These are phyloP conservation scores for Phocoena sinus DNA, from an alignment of 2,113 vertebrate genomes.

Conservation along the genomic window DNA sequence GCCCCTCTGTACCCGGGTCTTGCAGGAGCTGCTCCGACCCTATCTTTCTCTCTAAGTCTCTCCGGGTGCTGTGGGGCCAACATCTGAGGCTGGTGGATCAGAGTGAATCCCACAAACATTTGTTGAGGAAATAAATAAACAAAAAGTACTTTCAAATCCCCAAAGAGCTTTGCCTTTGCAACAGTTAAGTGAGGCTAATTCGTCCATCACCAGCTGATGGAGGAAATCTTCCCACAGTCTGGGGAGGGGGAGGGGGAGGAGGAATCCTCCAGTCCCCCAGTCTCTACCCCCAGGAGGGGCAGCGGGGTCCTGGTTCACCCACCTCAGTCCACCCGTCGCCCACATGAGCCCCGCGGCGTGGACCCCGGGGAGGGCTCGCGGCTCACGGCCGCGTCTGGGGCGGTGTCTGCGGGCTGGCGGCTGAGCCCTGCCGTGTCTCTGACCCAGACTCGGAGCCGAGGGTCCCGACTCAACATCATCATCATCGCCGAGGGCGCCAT, in stretches of 20 bases:
- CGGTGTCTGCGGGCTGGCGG: rapidly evolving
- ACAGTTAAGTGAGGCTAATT: neutral
- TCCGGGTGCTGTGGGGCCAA: neutral
- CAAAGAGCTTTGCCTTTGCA: neutral
- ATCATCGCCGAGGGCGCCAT: conserved; percentile 95
- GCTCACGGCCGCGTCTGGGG: rapidly evolving
- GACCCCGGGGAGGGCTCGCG: neutral
- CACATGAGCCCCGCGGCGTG: rapidly evolving
- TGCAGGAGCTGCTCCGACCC: neutral
- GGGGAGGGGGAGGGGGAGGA: neutral
- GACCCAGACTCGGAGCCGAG: conserved; percentile 87
- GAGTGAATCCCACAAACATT: too few species aligned
- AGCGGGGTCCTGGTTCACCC: neutral
- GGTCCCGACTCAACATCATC: conserved; percentile 94
- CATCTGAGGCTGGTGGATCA: neutral
- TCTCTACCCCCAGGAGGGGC: neutral
- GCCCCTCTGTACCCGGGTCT: neutral
- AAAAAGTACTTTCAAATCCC: neutral
- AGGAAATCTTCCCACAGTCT: neutral
- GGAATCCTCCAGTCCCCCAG: neutral
- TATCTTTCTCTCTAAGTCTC: neutral
- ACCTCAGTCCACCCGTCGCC: rapidly evolving
- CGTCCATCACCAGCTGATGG: neutral
- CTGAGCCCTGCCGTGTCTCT: neutral
- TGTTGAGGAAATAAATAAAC: neutral